Percentiles rank a stretch among this genome's conserved stretches.
Evolutionary conservation across 2,888 invertebrate genomes (phyloP).

Genomic region (Apodemia duryi): DNA sequence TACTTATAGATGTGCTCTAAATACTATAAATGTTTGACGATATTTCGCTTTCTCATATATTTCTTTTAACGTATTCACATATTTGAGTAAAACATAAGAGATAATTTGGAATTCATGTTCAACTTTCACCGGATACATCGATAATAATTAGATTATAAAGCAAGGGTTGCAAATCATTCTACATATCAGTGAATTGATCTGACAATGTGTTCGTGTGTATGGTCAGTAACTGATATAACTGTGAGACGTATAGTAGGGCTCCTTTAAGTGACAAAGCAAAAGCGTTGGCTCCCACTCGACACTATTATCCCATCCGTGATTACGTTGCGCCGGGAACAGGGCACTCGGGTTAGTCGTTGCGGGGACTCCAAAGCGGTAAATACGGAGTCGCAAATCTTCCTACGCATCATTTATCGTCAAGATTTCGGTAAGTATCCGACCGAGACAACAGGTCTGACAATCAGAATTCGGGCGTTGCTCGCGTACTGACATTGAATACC

Average conservation of each 20-base stretch:
- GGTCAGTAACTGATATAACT: constrained; percentile 56
- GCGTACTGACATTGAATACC: constrained; percentile 68
- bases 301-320: constrained; percentile 75
- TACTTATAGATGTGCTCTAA: constrained; percentile 35
- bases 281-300: constrained; percentile 65
- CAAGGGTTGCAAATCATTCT: constrained; percentile 53
- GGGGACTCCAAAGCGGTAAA: constrained; percentile 75
- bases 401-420: constrained; percentile 74
- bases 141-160: constrained; percentile 69
- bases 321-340: constrained; percentile 70
- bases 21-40: constrained; percentile 13
- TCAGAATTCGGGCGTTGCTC: constrained; percentile 35
- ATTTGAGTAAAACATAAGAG: not conserved
- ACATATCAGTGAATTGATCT: constrained; percentile 49
- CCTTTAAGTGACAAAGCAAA: constrained; percentile 73
- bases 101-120: constrained; percentile 32
- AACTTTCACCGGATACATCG: constrained; percentile 71
- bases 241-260: constrained; percentile 64
- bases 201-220: constrained; percentile 63
- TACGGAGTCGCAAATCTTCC: constrained; percentile 75
- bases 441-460: constrained; percentile 27
- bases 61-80: constrained; percentile 7
- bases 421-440: constrained; percentile 67
- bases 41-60: constrained; percentile 16
- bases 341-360: constrained; percentile 69